Base-by-base conservation (phyloP, 2,888 invertebrate species). In the Drosophila peninsularis region DNA sequence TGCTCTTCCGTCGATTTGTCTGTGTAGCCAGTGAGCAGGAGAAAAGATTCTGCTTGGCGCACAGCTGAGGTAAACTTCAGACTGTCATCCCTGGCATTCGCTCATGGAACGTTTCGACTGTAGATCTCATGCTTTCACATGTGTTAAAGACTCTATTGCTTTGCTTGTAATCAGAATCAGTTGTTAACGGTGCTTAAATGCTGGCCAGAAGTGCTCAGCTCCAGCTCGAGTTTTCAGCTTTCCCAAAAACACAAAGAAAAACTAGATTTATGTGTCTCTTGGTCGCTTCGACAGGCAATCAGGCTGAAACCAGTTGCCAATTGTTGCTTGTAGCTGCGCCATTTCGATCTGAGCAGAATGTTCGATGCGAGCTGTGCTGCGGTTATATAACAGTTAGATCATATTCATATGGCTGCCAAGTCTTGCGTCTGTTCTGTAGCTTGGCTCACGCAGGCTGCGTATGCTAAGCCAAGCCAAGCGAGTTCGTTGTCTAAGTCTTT, bases 321-420 rank as follows among this genome's bases (percentile, higher is more conserved):
- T 41, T 54, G 39, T 30, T 41, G 52, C 36, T n/a, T 14, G 39
- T 30, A 30, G 50, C 36, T 24, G 52, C 24, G 37, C 52, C 17
- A 44, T 39, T 57, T 66, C 41, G 39, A 19, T 42, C 37, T 19
- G 13, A 5, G 10, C 30, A 36, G 62, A 69, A 50, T 68, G 61
- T 41, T 42, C 14, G 41, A 9, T 41, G 41, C 21, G 62, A 54
- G 42, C 61, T 49, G 32, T 52, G 62, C 64, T 70, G 78, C 69
- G 71, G 75, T 86, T 83, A 86, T 81, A 81, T 68, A 86, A 83
- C 81, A 79, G 83, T 83, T 83, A 73, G 68, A 86, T 84, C 80
- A 82, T 73, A 47, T 47, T 53, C 61, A 61, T 27, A 55, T 54
- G 55, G 64, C 17, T 39, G 53, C 56, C 27, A 10, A 30, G 17